phyloP scores from a whole-genome alignment of 2,888 invertebrate genomes.

The Drosophila kanekoi region DNA sequence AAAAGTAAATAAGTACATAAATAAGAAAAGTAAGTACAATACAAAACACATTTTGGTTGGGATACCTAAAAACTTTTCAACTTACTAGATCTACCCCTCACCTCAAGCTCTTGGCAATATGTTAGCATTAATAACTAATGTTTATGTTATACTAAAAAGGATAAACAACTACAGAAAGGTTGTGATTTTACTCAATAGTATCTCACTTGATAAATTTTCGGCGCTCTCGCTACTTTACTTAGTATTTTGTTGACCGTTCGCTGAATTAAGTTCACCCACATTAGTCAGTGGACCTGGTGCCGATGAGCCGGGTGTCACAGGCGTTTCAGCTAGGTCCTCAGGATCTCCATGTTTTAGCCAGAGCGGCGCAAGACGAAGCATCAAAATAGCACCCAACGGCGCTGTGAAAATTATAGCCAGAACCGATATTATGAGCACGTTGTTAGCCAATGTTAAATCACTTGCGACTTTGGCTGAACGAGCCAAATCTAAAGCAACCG shows the following conservation, averaged over 20 bases:
- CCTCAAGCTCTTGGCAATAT: constrained; percentile 11
- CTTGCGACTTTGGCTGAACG: constrained; percentile 78
- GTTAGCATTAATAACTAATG: background rate
- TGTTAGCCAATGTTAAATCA: constrained; percentile 82
- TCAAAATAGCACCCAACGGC: constrained; percentile 86
- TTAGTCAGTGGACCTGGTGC: constrained; percentile 1
- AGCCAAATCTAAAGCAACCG: constrained; percentile 87
- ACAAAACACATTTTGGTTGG: constrained; percentile 9
- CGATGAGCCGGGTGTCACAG: constrained; percentile 18
- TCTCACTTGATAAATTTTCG: background rate
- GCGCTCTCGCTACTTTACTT: background rate
- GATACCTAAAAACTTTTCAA: constrained; percentile 7
- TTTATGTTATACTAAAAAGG: background rate
- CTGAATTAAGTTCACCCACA: constrained; percentile 12
- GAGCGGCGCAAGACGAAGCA: constrained; percentile 84
- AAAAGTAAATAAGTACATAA: constrained; percentile 27
- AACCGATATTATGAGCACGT: constrained; percentile 86
- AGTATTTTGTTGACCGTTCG: constrained; percentile 32
- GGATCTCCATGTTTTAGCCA: constrained; percentile 79
- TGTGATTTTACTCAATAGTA: background rate
- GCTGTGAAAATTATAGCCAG: constrained; percentile 87
- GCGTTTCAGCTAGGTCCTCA: constrained; percentile 37
- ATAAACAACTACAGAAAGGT: background rate
- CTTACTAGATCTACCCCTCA: constrained; percentile 16
- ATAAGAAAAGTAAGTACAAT: constrained; percentile 35